A percentile compares a stretch with the other conserved stretches of the same genome.
phyloP scores from a whole-genome alignment of 2,888 invertebrate species.

The Pharmacophagus antenor region DNA sequence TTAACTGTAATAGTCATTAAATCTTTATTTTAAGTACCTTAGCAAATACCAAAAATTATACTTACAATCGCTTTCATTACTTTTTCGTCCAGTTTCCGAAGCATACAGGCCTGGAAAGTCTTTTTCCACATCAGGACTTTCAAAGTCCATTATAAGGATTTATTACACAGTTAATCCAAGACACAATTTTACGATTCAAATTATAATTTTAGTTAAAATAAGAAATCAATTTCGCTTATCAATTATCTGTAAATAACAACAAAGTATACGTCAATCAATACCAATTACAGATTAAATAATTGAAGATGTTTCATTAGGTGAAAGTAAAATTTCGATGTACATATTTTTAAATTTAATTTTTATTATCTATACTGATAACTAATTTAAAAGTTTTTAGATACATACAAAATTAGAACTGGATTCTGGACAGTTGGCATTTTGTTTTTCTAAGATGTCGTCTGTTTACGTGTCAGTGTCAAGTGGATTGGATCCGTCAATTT shows the following conservation, averaged over 20 bases:
- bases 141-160: conserved; percentile 84
- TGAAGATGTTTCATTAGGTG: too few species aligned
- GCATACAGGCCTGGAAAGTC: conserved; percentile 94
- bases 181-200: background rate
- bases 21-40: background rate
- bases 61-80: conserved; percentile 92
- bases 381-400: background rate
- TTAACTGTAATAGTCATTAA: background rate
- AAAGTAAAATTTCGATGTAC: too few species aligned
- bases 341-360: too few species aligned
- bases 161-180: background rate
- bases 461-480: conserved; percentile 33
- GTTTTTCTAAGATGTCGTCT: background rate
- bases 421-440: background rate
- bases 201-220: background rate
- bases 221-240: conserved; percentile 9
- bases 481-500: conserved; percentile 28
- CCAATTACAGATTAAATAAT: background rate
- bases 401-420: background rate
- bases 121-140: conserved; percentile 94
- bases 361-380: too few species aligned
- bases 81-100: conserved; percentile 87
- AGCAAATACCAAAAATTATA: background rate
- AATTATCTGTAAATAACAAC: conserved; percentile 16
- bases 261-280: conserved; percentile 15